Conservation (phyloP, 2,888 invertebrate genomes). For the Geophilus truncorum region DNA sequence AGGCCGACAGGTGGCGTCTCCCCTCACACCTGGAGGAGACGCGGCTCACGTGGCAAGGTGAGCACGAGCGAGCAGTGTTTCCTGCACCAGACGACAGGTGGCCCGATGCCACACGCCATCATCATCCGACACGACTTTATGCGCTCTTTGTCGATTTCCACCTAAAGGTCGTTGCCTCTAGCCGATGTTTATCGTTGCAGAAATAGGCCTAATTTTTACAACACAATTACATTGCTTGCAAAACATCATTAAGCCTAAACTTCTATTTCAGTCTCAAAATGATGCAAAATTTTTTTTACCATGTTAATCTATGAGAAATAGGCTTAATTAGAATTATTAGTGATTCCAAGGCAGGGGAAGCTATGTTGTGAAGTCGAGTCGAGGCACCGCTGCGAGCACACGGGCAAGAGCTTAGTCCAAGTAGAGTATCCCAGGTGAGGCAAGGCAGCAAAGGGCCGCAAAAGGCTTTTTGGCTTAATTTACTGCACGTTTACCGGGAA, state of each 20-base stretch:
- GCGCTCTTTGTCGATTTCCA: not conserved
- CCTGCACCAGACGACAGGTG: conserved; percentile 6
- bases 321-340: too few species aligned
- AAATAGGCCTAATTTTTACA: too few species aligned
- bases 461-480: too few species aligned
- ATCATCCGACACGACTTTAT: conserved; percentile 1
- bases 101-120: not conserved
- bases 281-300: not conserved
- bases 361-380: too few species aligned
- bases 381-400: too few species aligned
- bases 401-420: too few species aligned
- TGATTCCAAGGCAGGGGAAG: too few species aligned
- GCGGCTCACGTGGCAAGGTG: conserved; percentile 15
- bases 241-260: too few species aligned
- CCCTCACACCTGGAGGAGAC: conserved; percentile 6
- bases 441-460: too few species aligned
- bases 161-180: not conserved
- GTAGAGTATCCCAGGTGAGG: too few species aligned
- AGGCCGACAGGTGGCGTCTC: conserved; percentile 7
- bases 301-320: not conserved
- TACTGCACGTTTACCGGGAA: not conserved
- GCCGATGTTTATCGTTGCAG: too few species aligned
- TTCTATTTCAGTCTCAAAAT: not conserved
- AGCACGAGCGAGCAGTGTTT: conserved; percentile 20
- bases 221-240: too few species aligned